These are phyloP conservation scores for Aulostomus chinensis DNA, from an alignment of 2,797 vertebrate species.

Conservation along the genomic window DNA sequence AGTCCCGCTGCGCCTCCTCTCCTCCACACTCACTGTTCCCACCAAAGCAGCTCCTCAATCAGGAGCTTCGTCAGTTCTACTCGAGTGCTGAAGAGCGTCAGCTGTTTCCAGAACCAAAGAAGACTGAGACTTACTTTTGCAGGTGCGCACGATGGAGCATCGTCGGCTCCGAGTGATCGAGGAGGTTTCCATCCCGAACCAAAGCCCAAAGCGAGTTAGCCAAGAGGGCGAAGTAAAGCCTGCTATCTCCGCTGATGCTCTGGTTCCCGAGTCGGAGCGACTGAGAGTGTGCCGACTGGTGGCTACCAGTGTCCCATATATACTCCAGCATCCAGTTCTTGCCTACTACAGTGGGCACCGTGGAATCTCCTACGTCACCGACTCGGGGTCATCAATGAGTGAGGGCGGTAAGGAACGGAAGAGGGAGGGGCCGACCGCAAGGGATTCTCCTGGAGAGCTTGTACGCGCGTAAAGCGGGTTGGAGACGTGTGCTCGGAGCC, in stretches of 20 bases:
- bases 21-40: too few species aligned
- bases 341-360: constrained; percentile 83
- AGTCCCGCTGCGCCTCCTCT: too few species aligned
- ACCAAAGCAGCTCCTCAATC: too few species aligned
- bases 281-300: constrained; percentile 79
- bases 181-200: constrained; percentile 84
- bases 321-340: constrained; percentile 70
- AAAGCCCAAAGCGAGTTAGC: constrained; percentile 87
- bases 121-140: constrained; percentile 78
- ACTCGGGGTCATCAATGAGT: constrained; percentile 75
- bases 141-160: constrained; percentile 78
- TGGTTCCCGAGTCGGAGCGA: constrained; percentile 85
- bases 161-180: constrained; percentile 81
- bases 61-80: too few species aligned
- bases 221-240: constrained; percentile 74
- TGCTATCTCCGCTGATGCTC: constrained; percentile 87
- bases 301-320: constrained; percentile 66
- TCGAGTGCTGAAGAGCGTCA: too few species aligned
- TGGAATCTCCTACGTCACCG: constrained; percentile 85
- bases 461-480: constrained; percentile 72
- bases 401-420: constrained; percentile 79
- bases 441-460: constrained; percentile 68
- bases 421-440: constrained; percentile 68
- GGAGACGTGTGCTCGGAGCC: constrained; percentile 64
- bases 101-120: constrained; percentile 17